A percentile compares a stretch with the other conserved stretches of the same genome.
These are phyloP conservation scores for Paralichthys olivaceus DNA, from an alignment of 2,113 vertebrate genomes.

Conservation along the genomic window DNA sequence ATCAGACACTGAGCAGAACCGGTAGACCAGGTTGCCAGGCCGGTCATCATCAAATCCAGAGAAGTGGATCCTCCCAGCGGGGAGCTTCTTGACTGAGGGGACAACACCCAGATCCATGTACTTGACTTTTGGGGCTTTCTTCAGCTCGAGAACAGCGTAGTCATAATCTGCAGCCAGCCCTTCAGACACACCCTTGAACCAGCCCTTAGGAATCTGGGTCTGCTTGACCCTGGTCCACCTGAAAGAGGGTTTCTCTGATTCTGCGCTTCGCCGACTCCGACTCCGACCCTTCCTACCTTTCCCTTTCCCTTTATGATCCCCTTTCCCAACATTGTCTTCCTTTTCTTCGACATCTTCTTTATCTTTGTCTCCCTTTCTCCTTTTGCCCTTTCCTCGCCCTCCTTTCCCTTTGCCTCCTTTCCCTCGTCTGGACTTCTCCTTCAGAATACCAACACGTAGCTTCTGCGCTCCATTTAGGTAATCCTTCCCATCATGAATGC, in stretches of 20 bases:
- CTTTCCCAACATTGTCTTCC: conserved; percentile 58
- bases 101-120: conserved; percentile 94
- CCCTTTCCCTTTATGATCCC: conserved; percentile 62
- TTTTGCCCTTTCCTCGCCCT: conserved; percentile 69
- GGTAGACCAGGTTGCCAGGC: conserved; percentile 90
- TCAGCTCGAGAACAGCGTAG: conserved; percentile 93
- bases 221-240: conserved; percentile 95
- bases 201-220: conserved; percentile 93
- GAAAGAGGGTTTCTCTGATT: conserved; percentile 86
- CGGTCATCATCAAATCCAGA: conserved; percentile 95
- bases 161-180: conserved; percentile 91
- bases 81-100: conserved; percentile 88
- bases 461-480: conserved; percentile 90
- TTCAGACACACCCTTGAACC: conserved; percentile 86
- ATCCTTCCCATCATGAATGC: conserved; percentile 91
- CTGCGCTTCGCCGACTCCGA: conserved; percentile 68
- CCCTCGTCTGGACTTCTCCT: conserved; percentile 84
- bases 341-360: conserved; percentile 68
- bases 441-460: conserved; percentile 91
- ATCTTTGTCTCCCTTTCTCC: conserved; percentile 73
- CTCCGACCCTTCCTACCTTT: conserved; percentile 77
- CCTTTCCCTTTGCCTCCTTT: conserved; percentile 75
- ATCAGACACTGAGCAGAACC: conserved; percentile 94
- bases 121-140: conserved; percentile 88
- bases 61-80: conserved; percentile 94